phyloP scores from a whole-genome alignment of 1,140 invertebrate species.

The Cyrtorhinus lividipennis region DNA sequence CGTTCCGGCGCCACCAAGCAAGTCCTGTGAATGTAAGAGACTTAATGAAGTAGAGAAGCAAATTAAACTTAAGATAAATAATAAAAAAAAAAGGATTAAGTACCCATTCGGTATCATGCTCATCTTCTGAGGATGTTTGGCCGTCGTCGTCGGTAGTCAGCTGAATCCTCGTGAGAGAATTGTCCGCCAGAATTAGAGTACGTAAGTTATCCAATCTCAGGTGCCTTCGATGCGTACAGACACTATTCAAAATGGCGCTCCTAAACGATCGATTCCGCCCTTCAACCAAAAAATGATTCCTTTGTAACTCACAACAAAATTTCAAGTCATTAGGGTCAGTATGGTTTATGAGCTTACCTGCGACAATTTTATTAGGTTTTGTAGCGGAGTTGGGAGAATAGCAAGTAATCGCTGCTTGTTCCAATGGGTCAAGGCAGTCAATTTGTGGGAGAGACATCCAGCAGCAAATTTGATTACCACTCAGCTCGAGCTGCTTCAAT shows the following conservation, averaged over 20 bases:
- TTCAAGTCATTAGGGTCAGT: neutral
- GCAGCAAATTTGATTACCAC: slow-evolving; percentile 77
- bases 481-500: slow-evolving; percentile 81
- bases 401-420: slow-evolving; percentile 45
- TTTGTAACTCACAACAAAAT: neutral
- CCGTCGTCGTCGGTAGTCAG: slow-evolving; percentile 60
- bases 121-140: slow-evolving; percentile 28
- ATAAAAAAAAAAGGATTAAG: slow-evolving; percentile 7
- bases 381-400: slow-evolving; percentile 32
- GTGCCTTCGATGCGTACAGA: slow-evolving; percentile 72
- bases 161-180: slow-evolving; percentile 61
- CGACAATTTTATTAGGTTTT: slow-evolving; percentile 15
- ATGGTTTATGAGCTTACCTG: slow-evolving; percentile 1
- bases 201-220: slow-evolving; percentile 61
- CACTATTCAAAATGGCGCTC: slow-evolving; percentile 56
- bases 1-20: slow-evolving; percentile 27
- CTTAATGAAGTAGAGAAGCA: no score
- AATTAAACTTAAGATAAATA: no score
- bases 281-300: neutral
- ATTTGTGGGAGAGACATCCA: slow-evolving; percentile 72
- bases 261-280: slow-evolving; percentile 38
- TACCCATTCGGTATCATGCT: slow-evolving; percentile 39
- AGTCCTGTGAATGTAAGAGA: slow-evolving; percentile 26
- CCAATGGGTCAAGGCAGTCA: slow-evolving; percentile 40
- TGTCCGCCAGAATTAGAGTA: slow-evolving; percentile 74